Evolutionary conservation across 2,888 invertebrate genomes (phyloP).

Genomic region (Eilema sororculum): DNA sequence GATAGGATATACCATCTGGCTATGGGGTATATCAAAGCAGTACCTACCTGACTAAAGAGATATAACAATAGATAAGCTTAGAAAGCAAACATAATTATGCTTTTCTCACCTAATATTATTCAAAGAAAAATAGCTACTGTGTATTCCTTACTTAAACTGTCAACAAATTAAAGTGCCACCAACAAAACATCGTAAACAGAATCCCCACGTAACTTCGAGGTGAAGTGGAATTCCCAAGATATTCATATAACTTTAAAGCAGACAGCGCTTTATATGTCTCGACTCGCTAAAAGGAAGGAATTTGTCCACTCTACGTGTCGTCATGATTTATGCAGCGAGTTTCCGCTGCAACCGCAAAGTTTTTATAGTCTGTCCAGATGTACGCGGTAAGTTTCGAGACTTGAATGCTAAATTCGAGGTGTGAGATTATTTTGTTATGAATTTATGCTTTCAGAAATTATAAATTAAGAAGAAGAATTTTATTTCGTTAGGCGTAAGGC

Average conservation of each 20-base stretch:
- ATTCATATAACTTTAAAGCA: conserved; percentile 40
- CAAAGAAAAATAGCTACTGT: neutral
- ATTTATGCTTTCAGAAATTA: neutral
- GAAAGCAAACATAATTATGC: neutral
- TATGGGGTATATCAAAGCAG: too few species aligned
- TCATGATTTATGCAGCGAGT: conserved; percentile 49
- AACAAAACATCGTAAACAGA: conserved; percentile 12
- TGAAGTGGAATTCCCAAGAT: conserved; percentile 30
- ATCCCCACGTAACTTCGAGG: conserved; percentile 7
- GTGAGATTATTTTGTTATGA: conserved; percentile 9
- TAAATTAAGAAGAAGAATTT: neutral
- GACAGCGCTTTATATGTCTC: conserved; percentile 38
- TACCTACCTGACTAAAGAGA: too few species aligned
- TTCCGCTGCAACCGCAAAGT: conserved; percentile 40
- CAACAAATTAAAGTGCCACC: conserved; percentile 8
- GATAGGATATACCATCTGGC: too few species aligned
- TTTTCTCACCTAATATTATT: neutral
- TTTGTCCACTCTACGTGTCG: conserved; percentile 51
- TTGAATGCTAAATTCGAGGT: conserved; percentile 20
- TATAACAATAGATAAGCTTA: too few species aligned
- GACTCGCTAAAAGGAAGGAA: conserved; percentile 46
- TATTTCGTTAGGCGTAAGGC: too few species aligned
- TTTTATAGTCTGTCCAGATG: conserved; percentile 39
- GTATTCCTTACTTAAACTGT: neutral
- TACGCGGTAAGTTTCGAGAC: conserved; percentile 15